phyloP scores from a whole-genome alignment of 2,888 invertebrate genomes.

The Entomobrya multifasciata region DNA sequence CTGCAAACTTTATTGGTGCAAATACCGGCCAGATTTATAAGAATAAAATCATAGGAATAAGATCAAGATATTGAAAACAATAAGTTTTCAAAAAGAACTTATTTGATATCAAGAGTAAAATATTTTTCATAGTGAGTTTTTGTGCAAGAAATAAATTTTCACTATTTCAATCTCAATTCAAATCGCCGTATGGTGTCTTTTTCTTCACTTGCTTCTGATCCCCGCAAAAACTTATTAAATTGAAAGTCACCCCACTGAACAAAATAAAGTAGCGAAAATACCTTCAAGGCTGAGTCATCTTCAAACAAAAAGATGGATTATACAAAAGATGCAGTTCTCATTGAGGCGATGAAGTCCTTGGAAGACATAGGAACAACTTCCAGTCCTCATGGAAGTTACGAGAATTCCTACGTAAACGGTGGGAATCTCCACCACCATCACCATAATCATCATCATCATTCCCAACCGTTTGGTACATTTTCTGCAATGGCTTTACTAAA shows the following conservation, averaged over 20 bases:
- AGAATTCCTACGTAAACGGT: not conserved
- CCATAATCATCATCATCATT: too few relatives aligned
- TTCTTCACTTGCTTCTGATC: not conserved
- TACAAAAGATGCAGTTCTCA: constrained; percentile 69
- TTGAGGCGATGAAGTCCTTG: constrained; percentile 48
- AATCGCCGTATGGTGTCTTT: constrained; percentile 10
- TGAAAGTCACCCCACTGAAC: not conserved
- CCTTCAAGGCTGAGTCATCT: not conserved
- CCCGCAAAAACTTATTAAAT: not conserved
- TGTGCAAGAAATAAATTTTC: too few relatives aligned
- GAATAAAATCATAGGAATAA: too few relatives aligned
- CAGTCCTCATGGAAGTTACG: not conserved
- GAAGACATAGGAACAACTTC: not conserved
- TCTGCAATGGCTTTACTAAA: constrained; percentile 16
- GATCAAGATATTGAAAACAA: too few relatives aligned
- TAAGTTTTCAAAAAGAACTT: too few relatives aligned
- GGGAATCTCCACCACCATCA: constrained; percentile 24
- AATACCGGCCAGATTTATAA: too few relatives aligned
- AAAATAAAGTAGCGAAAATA: not conserved
- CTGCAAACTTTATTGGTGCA: too few relatives aligned
- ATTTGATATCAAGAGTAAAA: not conserved
- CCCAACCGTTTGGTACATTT: not conserved
- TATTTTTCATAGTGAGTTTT: too few relatives aligned
- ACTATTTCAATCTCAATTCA: not conserved
- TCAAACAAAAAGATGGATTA: constrained; percentile 68